A percentile compares a stretch with the other conserved stretches of the same genome.
These are phyloP conservation scores for Hexactinellida sp. DNA, from an alignment of 37 sponge, comb jelly and placozoan species.

Conservation along the genomic window DNA sequence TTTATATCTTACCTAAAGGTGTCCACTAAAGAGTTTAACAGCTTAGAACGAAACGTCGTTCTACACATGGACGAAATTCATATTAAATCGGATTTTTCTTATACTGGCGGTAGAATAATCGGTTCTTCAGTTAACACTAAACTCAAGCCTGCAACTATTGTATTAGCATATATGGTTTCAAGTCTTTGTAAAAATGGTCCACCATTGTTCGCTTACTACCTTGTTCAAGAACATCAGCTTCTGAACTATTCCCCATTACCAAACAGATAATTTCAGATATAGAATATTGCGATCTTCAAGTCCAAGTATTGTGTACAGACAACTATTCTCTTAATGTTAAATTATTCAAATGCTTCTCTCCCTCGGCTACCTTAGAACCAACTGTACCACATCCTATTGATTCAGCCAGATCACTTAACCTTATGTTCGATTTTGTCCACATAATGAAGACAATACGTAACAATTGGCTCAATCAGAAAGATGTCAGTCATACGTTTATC, in stretches of 20 bases:
- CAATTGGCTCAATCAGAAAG: constrained; percentile 17
- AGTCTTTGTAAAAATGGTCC: too few species aligned
- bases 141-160: background rate
- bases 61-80: background rate
- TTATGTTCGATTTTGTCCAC: constrained; percentile 17
- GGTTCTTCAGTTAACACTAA: background rate
- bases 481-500: constrained; percentile 11
- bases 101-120: background rate
- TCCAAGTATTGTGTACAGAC: constrained; percentile 8
- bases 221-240: background rate
- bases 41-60: background rate
- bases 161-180: background rate
- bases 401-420: constrained; percentile 16
- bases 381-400: constrained; percentile 15
- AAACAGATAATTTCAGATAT: constrained; percentile 5
- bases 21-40: background rate
- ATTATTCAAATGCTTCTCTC: constrained; percentile 17
- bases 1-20: background rate
- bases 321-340: constrained; percentile 17
- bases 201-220: background rate
- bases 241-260: background rate
- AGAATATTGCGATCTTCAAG: constrained; percentile 12
- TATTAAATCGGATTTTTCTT: background rate
- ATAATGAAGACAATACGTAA: constrained; percentile 6
- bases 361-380: background rate